phyloP scores from a whole-genome alignment of 2,888 invertebrate species.

The Xanthia icteritia region DNA sequence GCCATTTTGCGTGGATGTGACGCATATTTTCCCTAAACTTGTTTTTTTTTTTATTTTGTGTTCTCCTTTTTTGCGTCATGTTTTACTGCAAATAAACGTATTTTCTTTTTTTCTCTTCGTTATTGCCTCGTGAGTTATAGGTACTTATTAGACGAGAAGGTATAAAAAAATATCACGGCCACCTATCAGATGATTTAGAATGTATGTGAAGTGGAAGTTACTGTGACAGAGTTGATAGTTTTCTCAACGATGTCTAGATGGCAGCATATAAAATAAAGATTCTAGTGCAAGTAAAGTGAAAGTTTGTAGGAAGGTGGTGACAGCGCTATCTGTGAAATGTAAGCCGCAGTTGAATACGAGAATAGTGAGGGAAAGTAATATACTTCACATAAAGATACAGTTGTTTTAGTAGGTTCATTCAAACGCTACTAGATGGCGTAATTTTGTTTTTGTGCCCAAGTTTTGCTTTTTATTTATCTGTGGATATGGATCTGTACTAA shows the following conservation, averaged over 20 bases:
- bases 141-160: background rate
- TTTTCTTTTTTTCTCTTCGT: background rate
- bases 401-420: background rate
- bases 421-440: slow-evolving; percentile 1
- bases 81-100: too few species aligned
- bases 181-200: background rate
- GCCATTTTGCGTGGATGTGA: too few species aligned
- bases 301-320: background rate
- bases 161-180: background rate
- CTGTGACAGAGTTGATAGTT: background rate
- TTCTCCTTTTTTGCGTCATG: too few species aligned
- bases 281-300: background rate
- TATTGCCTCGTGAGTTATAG: background rate
- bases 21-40: too few species aligned
- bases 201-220: background rate
- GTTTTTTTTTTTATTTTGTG: too few species aligned
- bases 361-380: background rate
- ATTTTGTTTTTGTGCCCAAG: background rate
- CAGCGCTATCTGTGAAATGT: slow-evolving; percentile 29
- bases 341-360: background rate
- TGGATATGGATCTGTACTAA: too few species aligned
- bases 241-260: background rate
- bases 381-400: too few species aligned
- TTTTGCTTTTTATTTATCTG: background rate
- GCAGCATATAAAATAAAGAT: background rate